Evolutionary conservation across 1,140 invertebrate genomes (phyloP), one percentile per base, ranked within the genome.

Genomic region (Zeugodacus cucurbitae): DNA sequence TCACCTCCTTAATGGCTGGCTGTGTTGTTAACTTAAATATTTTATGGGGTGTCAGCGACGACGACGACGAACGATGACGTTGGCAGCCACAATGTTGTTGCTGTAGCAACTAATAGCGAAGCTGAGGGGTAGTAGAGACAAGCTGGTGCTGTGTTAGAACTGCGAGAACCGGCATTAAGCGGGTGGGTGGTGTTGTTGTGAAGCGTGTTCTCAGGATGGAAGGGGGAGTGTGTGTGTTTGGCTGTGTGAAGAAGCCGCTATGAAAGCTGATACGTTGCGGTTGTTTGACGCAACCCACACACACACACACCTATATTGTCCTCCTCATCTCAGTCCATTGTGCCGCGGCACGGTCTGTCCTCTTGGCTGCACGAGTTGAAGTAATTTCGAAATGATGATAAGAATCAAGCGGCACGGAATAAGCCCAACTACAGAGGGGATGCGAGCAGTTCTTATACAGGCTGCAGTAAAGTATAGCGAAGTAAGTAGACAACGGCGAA

Each of bases 351-450:
- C 20, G 89, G 90, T 44, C 37, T 82, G 74, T 41, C 41, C 37
- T 82, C 41, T 48, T 82, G 92, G 91, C 90, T 92, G 92, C 37
- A 44, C 59, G 90, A 74, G 91, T 90, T 91, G 91, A 91, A 92
- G 91, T 92, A 92, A 91, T 92, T 92, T 92, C 91, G 89, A 91
- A 92, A 92, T 92, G 91, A 92, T 92, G 91, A 92, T 92, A 92
- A 92, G 91, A 91, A 92, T 92, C 91, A 90, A 87, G 88, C 85
- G 54, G 17, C 54, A 58, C 54, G 58, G 44, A 62, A 62, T 62
- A 62, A 59, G 85, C 85, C 54, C 22, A 62, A 87, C 54, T 87
- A 57, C 29, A 22, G 10, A 62, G 57, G 57, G 17, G 34, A 59
- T 62, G 48, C 20, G 32, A 34, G 57, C n/a, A 26, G 29, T 29